phyloP scores from a whole-genome alignment of 2,113 vertebrate species.

The Entelurus aequoreus region DNA sequence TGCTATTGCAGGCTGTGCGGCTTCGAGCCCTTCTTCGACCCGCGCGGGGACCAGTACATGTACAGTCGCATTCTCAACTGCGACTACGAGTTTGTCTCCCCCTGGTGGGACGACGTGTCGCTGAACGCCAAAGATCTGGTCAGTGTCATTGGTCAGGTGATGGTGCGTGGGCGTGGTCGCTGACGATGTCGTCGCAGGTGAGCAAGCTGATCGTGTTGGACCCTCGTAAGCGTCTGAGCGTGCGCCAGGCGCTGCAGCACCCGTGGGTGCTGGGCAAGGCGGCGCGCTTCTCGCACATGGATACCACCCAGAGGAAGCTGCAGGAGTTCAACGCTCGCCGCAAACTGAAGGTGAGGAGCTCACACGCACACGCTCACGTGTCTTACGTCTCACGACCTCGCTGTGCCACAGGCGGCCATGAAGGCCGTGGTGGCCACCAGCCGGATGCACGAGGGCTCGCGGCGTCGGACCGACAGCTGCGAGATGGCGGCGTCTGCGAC shows the following conservation, averaged over 20 bases:
- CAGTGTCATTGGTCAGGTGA: slow-evolving; percentile 33
- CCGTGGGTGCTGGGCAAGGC: slow-evolving; percentile 86
- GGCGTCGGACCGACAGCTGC: slow-evolving; percentile 73
- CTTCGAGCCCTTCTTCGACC: slow-evolving; percentile 89
- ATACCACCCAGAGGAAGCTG: slow-evolving; percentile 83
- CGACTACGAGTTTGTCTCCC: slow-evolving; percentile 82
- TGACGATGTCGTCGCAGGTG: slow-evolving; percentile 63
- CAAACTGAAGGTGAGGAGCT: slow-evolving; percentile 78
- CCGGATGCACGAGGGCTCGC: slow-evolving; percentile 78
- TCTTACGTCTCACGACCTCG: background rate
- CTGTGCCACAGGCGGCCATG: slow-evolving; percentile 77
- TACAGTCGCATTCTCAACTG: slow-evolving; percentile 82
- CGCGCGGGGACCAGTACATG: slow-evolving; percentile 84
- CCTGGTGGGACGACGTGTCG: slow-evolving; percentile 81
- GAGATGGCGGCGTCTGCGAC: slow-evolving; percentile 65
- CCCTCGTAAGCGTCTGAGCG: slow-evolving; percentile 77
- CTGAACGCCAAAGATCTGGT: slow-evolving; percentile 81
- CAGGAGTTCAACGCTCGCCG: slow-evolving; percentile 85
- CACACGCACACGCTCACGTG: background rate
- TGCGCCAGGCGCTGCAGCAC: slow-evolving; percentile 78
- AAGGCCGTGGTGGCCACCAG: slow-evolving; percentile 83
- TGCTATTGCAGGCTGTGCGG: slow-evolving; percentile 74
- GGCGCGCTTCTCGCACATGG: slow-evolving; percentile 85
- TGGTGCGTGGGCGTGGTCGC: background rate
- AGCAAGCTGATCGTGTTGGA: slow-evolving; percentile 81